Percentiles rank a stretch among this genome's conserved stretches.
Conservation (phyloP, 2,797 vertebrate species). For the Coregonus suidteri region DNA sequence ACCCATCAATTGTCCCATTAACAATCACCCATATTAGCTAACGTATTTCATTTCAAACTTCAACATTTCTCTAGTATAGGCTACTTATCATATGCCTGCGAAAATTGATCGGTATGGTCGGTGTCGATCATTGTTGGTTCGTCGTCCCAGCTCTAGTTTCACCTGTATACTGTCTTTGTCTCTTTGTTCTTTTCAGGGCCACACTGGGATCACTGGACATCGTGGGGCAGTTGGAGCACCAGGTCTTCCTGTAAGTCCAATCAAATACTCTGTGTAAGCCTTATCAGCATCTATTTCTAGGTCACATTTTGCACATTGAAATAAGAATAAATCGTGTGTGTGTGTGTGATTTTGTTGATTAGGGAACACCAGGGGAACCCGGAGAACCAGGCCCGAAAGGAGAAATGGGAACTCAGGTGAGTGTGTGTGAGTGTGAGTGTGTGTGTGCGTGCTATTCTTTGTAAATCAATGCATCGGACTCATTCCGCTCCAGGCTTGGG, state of each 20-base stretch:
- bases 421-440: conserved; percentile 29
- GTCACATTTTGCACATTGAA: not conserved
- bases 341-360: conserved; percentile 26
- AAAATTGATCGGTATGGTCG: too few species aligned
- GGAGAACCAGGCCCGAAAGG: conserved; percentile 84
- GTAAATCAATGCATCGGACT: not conserved
- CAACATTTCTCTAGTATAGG: too few species aligned
- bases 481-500: not conserved
- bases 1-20: too few species aligned
- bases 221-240: conserved; percentile 87
- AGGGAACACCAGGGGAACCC: conserved; percentile 83
- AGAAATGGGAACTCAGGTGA: conserved; percentile 83
- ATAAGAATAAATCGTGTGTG: not conserved
- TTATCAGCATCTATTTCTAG: not conserved
- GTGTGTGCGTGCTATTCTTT: not conserved
- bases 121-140: too few species aligned
- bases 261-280: not conserved
- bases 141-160: too few species aligned
- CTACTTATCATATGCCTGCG: too few species aligned
- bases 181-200: conserved; percentile 75
- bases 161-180: conserved; percentile 46
- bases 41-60: too few species aligned
- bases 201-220: conserved; percentile 78
- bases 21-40: too few species aligned
- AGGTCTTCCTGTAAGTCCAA: conserved; percentile 84